Evolutionary conservation across 2,113 vertebrate genomes (phyloP).

Genomic region (Lonchura striata): DNA sequence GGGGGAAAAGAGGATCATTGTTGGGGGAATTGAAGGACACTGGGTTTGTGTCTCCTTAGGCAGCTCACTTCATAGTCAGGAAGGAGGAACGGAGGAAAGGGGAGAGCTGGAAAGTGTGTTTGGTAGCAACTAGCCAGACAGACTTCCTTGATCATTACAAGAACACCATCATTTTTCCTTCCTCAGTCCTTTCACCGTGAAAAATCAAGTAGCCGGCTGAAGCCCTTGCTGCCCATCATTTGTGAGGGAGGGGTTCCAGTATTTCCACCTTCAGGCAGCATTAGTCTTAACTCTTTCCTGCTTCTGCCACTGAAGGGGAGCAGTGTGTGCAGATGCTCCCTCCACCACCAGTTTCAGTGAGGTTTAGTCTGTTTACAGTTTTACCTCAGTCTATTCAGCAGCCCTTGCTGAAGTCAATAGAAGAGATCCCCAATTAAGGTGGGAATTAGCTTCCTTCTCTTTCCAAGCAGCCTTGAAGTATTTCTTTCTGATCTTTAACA

Average conservation of each 20-base stretch:
- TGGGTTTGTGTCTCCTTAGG: neutral
- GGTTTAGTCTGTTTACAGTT: neutral
- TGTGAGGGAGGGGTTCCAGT: neutral
- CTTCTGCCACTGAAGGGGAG: neutral
- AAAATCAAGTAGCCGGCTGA: neutral
- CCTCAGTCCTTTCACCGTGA: neutral
- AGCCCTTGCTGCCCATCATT: rapidly evolving
- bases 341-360: neutral
- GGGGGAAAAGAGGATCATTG: neutral
- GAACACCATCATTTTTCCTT: neutral
- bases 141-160: neutral
- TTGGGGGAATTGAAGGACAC: neutral
- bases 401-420: neutral
- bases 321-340: neutral
- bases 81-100: neutral
- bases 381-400: neutral
- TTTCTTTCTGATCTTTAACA: neutral
- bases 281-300: neutral
- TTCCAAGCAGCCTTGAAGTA: neutral
- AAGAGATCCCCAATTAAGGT: neutral
- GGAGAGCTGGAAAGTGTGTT: neutral
- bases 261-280: neutral
- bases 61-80: neutral
- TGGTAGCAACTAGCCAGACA: neutral
- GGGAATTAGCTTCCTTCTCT: neutral